Base-by-base conservation (phyloP, 53 echinoderm and acorn worm species). In the Luidia sarsii region DNA sequence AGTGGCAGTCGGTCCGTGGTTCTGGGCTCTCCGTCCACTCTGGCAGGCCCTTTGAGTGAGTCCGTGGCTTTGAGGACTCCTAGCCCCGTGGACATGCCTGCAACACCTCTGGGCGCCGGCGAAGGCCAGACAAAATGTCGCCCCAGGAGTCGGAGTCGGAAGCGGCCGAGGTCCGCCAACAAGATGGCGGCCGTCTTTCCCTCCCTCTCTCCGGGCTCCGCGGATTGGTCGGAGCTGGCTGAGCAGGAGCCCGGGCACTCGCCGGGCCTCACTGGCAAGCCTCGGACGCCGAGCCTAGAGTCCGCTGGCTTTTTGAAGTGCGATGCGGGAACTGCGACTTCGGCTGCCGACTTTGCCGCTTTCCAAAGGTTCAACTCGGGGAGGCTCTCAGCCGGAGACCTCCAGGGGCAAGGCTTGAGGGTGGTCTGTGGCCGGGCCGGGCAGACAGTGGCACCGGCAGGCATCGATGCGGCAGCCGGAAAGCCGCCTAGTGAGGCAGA, bases 181-280 rank as follows among this genome's bases (percentile, higher is more conserved):
- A 72, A 77, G 35, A 77, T 77, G 77, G 77, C 77, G 2, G 77
- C 77, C 10, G 77, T 77, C n/a, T 77, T 77, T 77, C 77, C 77
- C 27, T 60, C 59, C 3, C 33, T 77, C 1, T 20, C 60, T 31
- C 61, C 61, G 7, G 61, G 48, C 32, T 41, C 31, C 32, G 33
- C 25, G 4, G 21, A 77, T 61, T 77, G 77, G 77, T 30, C 60
- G 4, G 77, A 59, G 16, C 61, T 77, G 33, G 61, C 60, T 45
- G 60, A 31, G 37, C 5, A 36, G 33, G 39, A 14, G 19, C 59
- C 16, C 19, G n/a, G 9, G 23, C 11, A 2, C 29, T 43, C 28
- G 6, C 45, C 28, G 32, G 32, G 3, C 3, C 41, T 41, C 41
- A 41, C 6, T 11, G 6, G 11, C 6, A 6, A 6, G 6, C 41